Base-by-base conservation (phyloP, 2,113 vertebrate genomes). In the Deroptyus accipitrinus region DNA sequence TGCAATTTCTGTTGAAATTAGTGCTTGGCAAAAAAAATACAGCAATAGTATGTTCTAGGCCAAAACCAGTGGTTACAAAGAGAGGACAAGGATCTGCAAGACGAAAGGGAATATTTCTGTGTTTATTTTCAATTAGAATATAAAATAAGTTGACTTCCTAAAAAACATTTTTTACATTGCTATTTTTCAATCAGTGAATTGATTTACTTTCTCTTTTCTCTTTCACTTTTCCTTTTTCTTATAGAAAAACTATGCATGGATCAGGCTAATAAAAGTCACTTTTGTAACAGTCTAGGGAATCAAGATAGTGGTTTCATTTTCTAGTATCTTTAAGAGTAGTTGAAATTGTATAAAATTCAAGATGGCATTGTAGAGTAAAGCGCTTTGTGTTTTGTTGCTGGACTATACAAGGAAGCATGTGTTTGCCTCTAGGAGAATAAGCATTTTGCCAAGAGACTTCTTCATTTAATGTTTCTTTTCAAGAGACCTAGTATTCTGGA, bases 401-500 rank as follows among this genome's bases (percentile, higher is more conserved):
- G 75, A 51, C 94, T 94, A 12, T 41, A 77, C 83, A 85, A 81
- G 78, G 41, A 91, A 74, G 44, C 68, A 76, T 86, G 46, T 93
- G 83, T 94, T 94, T 93, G 74, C 92, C 83, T 92, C 57, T 61
- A 90, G 95, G 92, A 95, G 92, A 95, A 90, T 77, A 64, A 8
- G 8, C 51, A 63, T 83, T 94, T 80, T 81, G 55, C 95, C 10
- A 13, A 88, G 80, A 88, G 33, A 59, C 24, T 55, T 84, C 67
- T 85, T 88, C 75, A 66, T 15, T 76, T 52, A 92, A 35, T 82
- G 55, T 92, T 88, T 83, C 88, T 95, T 95, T 96, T 95, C 86
- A 96, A 89, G 92, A 89, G 83, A 62, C 62, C 93, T 93, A 95
- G 95, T 92, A 96, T 94, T 86, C 90, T 93, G 95, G 94, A 96